Conservation (phyloP, 2,888 invertebrate species). For the Eristalis pertinax region DNA sequence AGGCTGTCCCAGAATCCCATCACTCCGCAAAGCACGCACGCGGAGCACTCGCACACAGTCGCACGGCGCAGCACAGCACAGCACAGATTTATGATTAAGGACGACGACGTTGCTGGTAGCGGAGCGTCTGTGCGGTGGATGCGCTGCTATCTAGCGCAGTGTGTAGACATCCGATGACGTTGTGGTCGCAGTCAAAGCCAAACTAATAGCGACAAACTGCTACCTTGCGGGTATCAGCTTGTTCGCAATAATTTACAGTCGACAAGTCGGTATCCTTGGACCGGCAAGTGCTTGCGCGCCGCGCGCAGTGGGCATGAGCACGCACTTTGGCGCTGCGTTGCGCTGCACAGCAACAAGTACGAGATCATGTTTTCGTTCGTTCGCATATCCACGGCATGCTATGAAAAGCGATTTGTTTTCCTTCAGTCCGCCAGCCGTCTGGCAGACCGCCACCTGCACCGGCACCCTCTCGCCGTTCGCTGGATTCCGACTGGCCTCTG, state of each 20-base stretch:
- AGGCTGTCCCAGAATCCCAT: constrained; percentile 49
- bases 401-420: constrained; percentile 68
- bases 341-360: neutral
- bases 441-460: constrained; percentile 19
- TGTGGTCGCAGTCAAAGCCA: constrained; percentile 62
- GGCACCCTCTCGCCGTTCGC: neutral
- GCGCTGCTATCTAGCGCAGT: constrained; percentile 39
- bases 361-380: neutral
- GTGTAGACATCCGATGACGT: constrained; percentile 50
- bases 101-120: neutral
- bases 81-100: constrained; percentile 4
- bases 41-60: neutral
- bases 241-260: constrained; percentile 80
- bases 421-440: constrained; percentile 36
- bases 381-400: constrained; percentile 10
- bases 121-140: constrained; percentile 25
- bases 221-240: constrained; percentile 79
- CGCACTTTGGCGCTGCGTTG: constrained; percentile 59
- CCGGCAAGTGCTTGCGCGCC: constrained; percentile 49
- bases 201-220: constrained; percentile 76
- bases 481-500: constrained; percentile 22
- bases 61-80: too few relatives aligned
- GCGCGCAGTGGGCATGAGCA: constrained; percentile 59
- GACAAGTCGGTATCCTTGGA: constrained; percentile 74
- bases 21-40: neutral